phyloP scores from a whole-genome alignment of 2,888 invertebrate genomes.

The Eupithecia centaureata region DNA sequence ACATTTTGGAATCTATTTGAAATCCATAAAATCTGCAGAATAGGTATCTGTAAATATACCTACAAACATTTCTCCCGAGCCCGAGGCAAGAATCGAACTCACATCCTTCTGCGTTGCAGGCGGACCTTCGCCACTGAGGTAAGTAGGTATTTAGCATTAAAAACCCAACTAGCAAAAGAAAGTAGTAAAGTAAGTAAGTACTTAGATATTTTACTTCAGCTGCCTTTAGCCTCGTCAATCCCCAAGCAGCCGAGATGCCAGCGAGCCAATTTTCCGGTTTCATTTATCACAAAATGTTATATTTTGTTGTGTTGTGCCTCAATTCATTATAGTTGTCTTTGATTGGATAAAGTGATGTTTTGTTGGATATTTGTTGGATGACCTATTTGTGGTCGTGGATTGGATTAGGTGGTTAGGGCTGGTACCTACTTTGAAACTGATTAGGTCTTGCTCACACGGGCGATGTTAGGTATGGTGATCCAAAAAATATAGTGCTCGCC shows the following conservation, averaged over 20 bases:
- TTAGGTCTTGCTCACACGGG: background rate
- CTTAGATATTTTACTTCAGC: conserved; percentile 14
- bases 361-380: conserved; percentile 21
- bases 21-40: no score
- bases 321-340: conserved; percentile 37
- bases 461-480: background rate
- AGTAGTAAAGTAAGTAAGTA: background rate
- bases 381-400: conserved; percentile 17
- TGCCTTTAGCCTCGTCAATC: conserved; percentile 30
- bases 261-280: conserved; percentile 63
- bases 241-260: conserved; percentile 53
- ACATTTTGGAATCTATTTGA: no score
- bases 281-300: conserved; percentile 67
- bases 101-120: no score
- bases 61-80: no score
- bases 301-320: conserved; percentile 55
- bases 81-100: no score
- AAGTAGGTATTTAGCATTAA: no score
- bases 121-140: no score
- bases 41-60: no score
- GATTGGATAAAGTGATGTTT: conserved; percentile 21
- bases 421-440: background rate
- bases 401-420: conserved; percentile 6
- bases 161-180: no score
- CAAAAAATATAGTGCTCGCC: background rate